These are phyloP conservation scores for Sander lucioperca DNA, from an alignment of 2,113 vertebrate genomes.

Conservation along the genomic window DNA sequence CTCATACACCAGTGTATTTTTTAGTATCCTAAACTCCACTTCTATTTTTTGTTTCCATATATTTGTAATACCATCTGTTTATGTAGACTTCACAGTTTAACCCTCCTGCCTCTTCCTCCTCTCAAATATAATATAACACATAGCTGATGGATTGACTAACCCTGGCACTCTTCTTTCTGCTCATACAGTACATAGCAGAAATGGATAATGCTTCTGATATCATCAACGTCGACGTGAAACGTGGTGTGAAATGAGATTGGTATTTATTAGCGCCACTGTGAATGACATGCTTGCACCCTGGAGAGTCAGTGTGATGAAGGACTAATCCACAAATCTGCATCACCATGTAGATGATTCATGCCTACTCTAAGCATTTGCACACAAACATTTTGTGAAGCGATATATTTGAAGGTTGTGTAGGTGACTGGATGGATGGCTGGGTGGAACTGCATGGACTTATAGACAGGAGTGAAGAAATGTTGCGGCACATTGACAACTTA, in stretches of 20 bases:
- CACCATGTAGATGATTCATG: slow-evolving; percentile 61
- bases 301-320: slow-evolving; percentile 58
- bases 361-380: slow-evolving; percentile 51
- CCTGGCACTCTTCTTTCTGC: slow-evolving; percentile 46
- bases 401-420: slow-evolving; percentile 36
- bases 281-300: slow-evolving; percentile 79
- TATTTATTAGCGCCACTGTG: slow-evolving; percentile 71
- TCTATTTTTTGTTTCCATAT: slow-evolving; percentile 59
- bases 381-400: slow-evolving; percentile 44
- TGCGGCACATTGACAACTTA: slow-evolving; percentile 7
- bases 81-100: slow-evolving; percentile 54
- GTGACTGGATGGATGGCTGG: slow-evolving; percentile 32
- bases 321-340: slow-evolving; percentile 71
- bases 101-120: slow-evolving; percentile 26
- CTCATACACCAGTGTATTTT: background rate
- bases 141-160: slow-evolving; percentile 55
- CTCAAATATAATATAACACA: slow-evolving; percentile 35
- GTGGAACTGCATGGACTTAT: background rate
- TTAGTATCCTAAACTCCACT: slow-evolving; percentile 16
- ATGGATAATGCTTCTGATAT: slow-evolving; percentile 61
- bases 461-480: background rate
- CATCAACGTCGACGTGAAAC: slow-evolving; percentile 67
- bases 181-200: slow-evolving; percentile 54
- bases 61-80: slow-evolving; percentile 72
- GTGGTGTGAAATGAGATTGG: slow-evolving; percentile 65